A percentile compares a stretch with the other conserved stretches of the same genome.
Conservation (phyloP, 2,113 vertebrate species). For the Chrysemys picta region DNA sequence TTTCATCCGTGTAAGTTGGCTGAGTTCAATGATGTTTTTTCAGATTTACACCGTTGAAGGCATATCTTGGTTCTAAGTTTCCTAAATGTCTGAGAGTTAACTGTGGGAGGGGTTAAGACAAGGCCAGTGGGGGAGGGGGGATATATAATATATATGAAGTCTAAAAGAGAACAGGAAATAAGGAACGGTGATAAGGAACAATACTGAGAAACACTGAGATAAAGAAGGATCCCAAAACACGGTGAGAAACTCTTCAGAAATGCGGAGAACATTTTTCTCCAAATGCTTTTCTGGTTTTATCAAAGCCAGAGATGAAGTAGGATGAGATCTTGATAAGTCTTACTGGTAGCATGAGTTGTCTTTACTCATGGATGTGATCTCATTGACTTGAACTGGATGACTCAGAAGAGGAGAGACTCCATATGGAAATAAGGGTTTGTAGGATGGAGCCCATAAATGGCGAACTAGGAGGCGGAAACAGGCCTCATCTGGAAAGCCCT, state of each 20-base stretch:
- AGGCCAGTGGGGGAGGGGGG: neutral
- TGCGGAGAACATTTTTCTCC: neutral
- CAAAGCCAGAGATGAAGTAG: neutral
- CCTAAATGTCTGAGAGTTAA: slow-evolving; percentile 21
- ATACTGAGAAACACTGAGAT: slow-evolving; percentile 66
- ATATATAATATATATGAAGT: slow-evolving; percentile 54
- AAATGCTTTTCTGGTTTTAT: neutral
- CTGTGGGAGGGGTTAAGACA: slow-evolving; percentile 45
- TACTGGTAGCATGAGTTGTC: neutral
- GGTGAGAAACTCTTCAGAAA: slow-evolving; percentile 35
- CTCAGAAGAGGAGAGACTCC: neutral
- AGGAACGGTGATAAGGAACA: slow-evolving; percentile 52
- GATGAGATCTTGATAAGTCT: neutral
- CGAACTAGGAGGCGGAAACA: neutral
- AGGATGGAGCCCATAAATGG: neutral
- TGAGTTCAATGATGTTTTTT: neutral
- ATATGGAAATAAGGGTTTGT: neutral
- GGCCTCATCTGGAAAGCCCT: neutral
- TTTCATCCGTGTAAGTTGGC: neutral
- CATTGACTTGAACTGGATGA: neutral
- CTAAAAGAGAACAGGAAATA: slow-evolving; percentile 70
- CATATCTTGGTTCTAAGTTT: neutral
- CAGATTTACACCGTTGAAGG: neutral
- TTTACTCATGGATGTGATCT: neutral
- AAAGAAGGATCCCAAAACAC: slow-evolving; percentile 57